A percentile compares a stretch with the other conserved stretches of the same genome.
phyloP scores from a whole-genome alignment of 2,797 vertebrate species.

The Phrynocephalus vlangalii region DNA sequence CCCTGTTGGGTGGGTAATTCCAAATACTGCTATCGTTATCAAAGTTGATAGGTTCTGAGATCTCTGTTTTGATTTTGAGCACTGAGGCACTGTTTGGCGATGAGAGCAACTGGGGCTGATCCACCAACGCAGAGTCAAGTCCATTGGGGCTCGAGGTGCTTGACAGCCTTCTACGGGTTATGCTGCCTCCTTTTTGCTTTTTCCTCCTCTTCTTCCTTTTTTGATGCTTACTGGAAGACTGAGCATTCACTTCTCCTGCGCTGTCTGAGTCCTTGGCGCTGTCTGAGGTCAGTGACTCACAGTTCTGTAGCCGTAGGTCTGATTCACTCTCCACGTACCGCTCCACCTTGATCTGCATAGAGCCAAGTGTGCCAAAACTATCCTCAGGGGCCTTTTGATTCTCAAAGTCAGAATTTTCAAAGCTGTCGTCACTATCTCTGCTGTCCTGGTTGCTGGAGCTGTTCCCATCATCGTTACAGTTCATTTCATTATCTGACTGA shows the following conservation, averaged over 20 bases:
- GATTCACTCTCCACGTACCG: constrained; percentile 92
- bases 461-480: constrained; percentile 92
- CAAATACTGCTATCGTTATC: constrained; percentile 99
- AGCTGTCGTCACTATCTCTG: constrained; percentile 96
- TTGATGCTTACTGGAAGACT: constrained; percentile 86
- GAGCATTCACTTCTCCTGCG: constrained; percentile 79
- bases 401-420: constrained; percentile 94
- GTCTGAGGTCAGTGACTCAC: constrained; percentile 87
- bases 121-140: constrained; percentile 85
- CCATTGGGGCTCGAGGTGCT: constrained; percentile 86
- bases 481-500: constrained; percentile 92
- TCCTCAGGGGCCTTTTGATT: constrained; percentile 86
- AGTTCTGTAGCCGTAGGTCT: constrained; percentile 83
- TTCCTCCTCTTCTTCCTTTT: constrained; percentile 95
- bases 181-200: constrained; percentile 91
- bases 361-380: constrained; percentile 86
- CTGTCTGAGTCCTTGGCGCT: constrained; percentile 87
- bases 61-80: constrained; percentile 99
- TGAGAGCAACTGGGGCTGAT: constrained; percentile 87
- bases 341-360: constrained; percentile 97
- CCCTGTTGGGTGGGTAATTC: constrained; percentile 98
- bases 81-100: constrained; percentile 90
- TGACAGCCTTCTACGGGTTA: constrained; percentile 85
- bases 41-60: constrained; percentile 98
- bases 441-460: constrained; percentile 97